A percentile compares a stretch with the other conserved stretches of the same genome.
Evolutionary conservation across 1,140 invertebrate species (phyloP).

Genomic region (Ylistrum balloti): DNA sequence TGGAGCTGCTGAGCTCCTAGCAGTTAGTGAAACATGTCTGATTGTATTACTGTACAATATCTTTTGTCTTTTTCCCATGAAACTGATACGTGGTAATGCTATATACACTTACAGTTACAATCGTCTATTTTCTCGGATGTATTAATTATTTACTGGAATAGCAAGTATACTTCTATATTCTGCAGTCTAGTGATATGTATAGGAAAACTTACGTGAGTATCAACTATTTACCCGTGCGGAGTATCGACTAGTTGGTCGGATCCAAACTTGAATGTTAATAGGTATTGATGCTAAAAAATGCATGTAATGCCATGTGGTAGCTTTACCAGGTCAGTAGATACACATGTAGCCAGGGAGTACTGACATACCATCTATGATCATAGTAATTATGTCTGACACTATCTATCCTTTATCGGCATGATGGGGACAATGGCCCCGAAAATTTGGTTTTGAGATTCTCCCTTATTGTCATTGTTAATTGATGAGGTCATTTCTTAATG

Average conservation of each 20-base stretch:
- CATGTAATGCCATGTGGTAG: not conserved
- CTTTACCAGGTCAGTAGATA: not conserved
- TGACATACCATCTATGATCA: not conserved
- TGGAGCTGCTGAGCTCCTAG: not conserved
- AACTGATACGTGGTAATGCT: not conserved
- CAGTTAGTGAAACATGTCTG: not conserved
- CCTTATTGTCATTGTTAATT: not conserved
- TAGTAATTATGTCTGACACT: not conserved
- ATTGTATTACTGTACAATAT: not conserved
- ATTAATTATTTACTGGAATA: slow-evolving; percentile 26
- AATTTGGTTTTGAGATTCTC: slow-evolving; percentile 20
- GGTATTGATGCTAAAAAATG: slow-evolving; percentile 23
- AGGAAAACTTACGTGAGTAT: slow-evolving; percentile 11
- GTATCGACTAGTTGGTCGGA: not conserved
- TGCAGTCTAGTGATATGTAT: not conserved
- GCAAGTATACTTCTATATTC: not conserved
- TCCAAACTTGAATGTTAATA: slow-evolving; percentile 29
- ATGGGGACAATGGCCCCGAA: not conserved
- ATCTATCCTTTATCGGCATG: not conserved
- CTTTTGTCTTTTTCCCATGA: not conserved
- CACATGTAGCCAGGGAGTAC: not conserved
- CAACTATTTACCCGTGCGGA: not conserved
- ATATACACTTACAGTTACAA: slow-evolving; percentile 1
- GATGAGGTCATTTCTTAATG: not conserved
- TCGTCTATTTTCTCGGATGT: not conserved